Evolutionary conservation across 1,140 invertebrate genomes (phyloP).

Genomic region (Metopolophium dirhodum): DNA sequence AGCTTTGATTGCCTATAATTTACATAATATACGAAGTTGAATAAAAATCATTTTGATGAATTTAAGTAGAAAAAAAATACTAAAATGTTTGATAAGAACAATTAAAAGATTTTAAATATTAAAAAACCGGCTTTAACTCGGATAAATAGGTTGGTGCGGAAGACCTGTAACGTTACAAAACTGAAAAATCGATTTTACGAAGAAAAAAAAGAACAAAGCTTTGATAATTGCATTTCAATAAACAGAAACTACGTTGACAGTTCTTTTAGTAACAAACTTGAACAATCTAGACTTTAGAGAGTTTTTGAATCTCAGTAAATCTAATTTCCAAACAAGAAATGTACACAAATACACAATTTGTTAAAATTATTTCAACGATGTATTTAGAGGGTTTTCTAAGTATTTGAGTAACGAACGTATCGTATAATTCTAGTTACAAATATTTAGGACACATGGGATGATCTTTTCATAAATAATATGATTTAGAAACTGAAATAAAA

Average conservation of each 20-base stretch:
- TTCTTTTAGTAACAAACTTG: neutral
- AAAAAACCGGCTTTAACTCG: neutral
- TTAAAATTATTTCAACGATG: neutral
- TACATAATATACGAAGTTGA: neutral
- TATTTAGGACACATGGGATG: neutral
- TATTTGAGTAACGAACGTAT: neutral
- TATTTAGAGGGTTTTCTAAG: neutral
- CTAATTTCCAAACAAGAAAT: neutral
- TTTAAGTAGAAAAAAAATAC: neutral
- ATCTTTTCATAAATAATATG: neutral
- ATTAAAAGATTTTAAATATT: neutral
- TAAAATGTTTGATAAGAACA: neutral
- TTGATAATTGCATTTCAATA: constrained; percentile 14
- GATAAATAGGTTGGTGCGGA: neutral
- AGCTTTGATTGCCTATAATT: neutral
- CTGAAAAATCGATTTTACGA: neutral
- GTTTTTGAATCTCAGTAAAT: neutral
- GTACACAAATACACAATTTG: neutral
- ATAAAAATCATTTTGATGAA: neutral
- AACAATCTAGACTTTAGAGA: neutral
- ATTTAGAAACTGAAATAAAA: neutral
- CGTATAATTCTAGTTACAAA: neutral
- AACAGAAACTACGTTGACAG: neutral
- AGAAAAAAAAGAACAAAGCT: neutral
- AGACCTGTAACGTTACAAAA: neutral